Base-by-base conservation (phyloP, 2,888 invertebrate species). In the Caenorhabditis sulstoni region DNA sequence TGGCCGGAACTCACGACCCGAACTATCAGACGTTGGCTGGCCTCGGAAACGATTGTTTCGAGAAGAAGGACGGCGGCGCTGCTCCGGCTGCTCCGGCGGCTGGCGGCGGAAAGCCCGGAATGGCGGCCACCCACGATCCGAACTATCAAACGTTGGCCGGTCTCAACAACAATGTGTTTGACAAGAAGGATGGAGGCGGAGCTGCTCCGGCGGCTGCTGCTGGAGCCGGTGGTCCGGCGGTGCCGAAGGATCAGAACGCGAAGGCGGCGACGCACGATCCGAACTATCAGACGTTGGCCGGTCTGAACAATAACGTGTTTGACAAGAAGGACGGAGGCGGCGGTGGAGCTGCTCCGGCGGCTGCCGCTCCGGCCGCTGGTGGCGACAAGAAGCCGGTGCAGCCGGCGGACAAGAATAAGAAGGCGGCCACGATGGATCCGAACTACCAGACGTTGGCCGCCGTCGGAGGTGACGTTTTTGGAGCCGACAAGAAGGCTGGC, bases 401-500 rank as follows among this genome's bases (percentile, higher is more conserved):
- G n/a, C 67, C 67, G 12, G 45, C 55, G 18, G 20, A 67, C 50
- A 67, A 66, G 50, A 50, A 50, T 35, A 11, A 37, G 29, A 66
- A 66, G 23, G 75, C 75, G 4, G 75, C 59, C 3, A 75, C 75
- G 0, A 16, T 45, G 45, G 75, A 75, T 61, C 75, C 75, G n/a
- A 75, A 75, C 45, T 75, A 75, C 47, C 75, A 75, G 52, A 75
- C 75, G 14, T 45, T 75, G 45, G 75, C 75, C 8, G 75, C 66
- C 12, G 66, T 75, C 18, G 75, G 75, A n/a, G 75, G 75, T 37
- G 75, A 75, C 47, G 65, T 65, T 3, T 75, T 75, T 23, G 75
- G 75, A 16, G 66, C 66, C 18, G 75, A 75, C 53, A 75, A 66
- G 53, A 75, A 75, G 58, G 29, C 29, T 3, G 29, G 29, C 29